These are phyloP conservation scores for Xestia xanthographa DNA, from an alignment of 2,888 invertebrate species.

Conservation along the genomic window DNA sequence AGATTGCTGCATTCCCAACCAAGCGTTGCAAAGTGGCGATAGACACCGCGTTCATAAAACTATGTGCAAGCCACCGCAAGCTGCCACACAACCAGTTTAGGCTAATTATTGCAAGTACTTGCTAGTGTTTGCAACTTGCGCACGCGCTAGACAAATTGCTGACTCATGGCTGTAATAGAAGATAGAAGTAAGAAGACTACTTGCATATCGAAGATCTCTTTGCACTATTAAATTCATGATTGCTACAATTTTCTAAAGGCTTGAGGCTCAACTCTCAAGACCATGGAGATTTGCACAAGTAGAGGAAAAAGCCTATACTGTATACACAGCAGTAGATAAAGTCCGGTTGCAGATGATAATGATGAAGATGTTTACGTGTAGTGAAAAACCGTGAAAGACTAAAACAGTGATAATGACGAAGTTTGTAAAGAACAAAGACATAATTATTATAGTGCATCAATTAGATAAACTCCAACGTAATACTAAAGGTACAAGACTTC, in stretches of 20 bases:
- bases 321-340: neutral
- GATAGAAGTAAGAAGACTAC: constrained; percentile 9
- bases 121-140: constrained; percentile 39
- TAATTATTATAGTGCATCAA: too few relatives aligned
- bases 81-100: constrained; percentile 47
- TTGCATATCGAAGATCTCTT: constrained; percentile 5
- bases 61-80: constrained; percentile 49
- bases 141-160: constrained; percentile 24
- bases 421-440: too few relatives aligned
- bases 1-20: constrained; percentile 48
- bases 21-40: constrained; percentile 48
- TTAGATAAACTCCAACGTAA: too few relatives aligned
- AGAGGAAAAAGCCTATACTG: neutral
- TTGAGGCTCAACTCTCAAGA: neutral
- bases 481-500: too few relatives aligned
- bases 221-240: neutral
- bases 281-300: neutral
- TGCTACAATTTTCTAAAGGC: neutral
- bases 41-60: constrained; percentile 36
- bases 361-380: too few relatives aligned
- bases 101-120: constrained; percentile 44
- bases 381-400: too few relatives aligned
- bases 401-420: too few relatives aligned
- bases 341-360: neutral
- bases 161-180: constrained; percentile 18